Conservation (phyloP, 2,888 invertebrate species). For the Erebia epiphron region DNA sequence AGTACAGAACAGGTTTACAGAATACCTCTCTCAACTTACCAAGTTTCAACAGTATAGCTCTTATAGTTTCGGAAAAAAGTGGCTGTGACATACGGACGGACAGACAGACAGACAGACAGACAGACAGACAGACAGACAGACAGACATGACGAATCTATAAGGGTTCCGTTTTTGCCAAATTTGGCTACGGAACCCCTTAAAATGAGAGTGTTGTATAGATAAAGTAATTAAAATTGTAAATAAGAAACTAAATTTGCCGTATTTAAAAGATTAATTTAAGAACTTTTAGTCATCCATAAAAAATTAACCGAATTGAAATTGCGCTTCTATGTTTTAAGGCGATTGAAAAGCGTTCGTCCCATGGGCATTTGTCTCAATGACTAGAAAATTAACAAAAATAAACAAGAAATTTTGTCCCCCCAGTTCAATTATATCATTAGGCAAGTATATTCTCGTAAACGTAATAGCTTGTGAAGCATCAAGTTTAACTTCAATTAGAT, state of each 20-base stretch:
- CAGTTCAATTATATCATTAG: constrained; percentile 29
- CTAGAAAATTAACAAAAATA: not conserved
- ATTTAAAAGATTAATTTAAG: too few relatives aligned
- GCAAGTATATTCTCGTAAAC: constrained; percentile 20
- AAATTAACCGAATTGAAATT: not conserved
- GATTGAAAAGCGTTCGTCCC: not conserved
- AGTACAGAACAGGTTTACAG: too few relatives aligned
- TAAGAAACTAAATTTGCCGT: too few relatives aligned
- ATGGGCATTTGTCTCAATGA: constrained; percentile 9
- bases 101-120: too few relatives aligned
- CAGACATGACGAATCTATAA: too few relatives aligned
- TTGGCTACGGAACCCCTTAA: too few relatives aligned
- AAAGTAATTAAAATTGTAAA: not conserved
- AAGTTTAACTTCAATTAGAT: constrained; percentile 37
- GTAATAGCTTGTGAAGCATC: constrained; percentile 15
- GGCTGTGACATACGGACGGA: too few relatives aligned
- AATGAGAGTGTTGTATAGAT: not conserved
- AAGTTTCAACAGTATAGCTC: too few relatives aligned
- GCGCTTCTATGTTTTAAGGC: not conserved
- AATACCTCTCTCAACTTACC: too few relatives aligned
- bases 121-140: too few relatives aligned
- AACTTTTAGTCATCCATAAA: not conserved
- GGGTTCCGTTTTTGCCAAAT: too few relatives aligned
- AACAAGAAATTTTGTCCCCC: constrained; percentile 16
- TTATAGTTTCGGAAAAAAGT: too few relatives aligned